Percentiles rank a stretch among this genome's conserved stretches.
phyloP scores from a whole-genome alignment of 2,797 vertebrate genomes.

The Micromesistius poutassou region DNA sequence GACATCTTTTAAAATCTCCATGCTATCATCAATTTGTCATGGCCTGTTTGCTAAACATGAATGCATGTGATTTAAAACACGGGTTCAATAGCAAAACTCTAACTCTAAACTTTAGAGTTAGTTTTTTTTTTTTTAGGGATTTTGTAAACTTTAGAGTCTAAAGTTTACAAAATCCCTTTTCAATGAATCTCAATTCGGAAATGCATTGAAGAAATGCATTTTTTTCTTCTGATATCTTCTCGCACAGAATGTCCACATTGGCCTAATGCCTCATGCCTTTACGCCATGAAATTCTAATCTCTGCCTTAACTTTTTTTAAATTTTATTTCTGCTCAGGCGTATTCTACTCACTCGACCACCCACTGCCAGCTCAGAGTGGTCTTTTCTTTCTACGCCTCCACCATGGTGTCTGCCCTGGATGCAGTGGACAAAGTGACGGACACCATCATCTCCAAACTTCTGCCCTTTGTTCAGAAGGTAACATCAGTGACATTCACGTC shows the following conservation, averaged over 20 bases:
- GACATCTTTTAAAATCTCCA: too few species aligned
- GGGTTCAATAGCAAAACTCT: too few species aligned
- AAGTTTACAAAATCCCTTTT: too few species aligned
- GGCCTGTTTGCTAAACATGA: too few species aligned
- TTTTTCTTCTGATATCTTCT: background rate
- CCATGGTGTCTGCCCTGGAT: conserved; percentile 81
- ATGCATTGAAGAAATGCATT: too few species aligned
- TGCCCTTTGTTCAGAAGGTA: conserved; percentile 94
- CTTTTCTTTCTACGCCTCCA: conserved; percentile 90
- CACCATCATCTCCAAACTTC: conserved; percentile 80
- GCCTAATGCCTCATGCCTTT: background rate
- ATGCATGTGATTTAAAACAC: too few species aligned
- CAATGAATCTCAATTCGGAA: too few species aligned
- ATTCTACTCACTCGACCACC: conserved; percentile 65
- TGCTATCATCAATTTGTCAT: too few species aligned
- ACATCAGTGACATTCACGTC: background rate
- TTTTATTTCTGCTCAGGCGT: conserved; percentile 68
- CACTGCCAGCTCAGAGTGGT: conserved; percentile 84
- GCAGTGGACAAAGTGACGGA: conserved; percentile 76
- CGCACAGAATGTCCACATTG: background rate
- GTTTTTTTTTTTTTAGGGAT: too few species aligned
- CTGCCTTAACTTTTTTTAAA: background rate
- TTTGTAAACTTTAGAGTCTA: too few species aligned
- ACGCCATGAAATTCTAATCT: background rate
- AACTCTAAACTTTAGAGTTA: too few species aligned